A percentile compares a stretch with the other conserved stretches of the same genome.
Conservation (phyloP, 2,797 vertebrate genomes). For the Poeciliopsis turneri region DNA sequence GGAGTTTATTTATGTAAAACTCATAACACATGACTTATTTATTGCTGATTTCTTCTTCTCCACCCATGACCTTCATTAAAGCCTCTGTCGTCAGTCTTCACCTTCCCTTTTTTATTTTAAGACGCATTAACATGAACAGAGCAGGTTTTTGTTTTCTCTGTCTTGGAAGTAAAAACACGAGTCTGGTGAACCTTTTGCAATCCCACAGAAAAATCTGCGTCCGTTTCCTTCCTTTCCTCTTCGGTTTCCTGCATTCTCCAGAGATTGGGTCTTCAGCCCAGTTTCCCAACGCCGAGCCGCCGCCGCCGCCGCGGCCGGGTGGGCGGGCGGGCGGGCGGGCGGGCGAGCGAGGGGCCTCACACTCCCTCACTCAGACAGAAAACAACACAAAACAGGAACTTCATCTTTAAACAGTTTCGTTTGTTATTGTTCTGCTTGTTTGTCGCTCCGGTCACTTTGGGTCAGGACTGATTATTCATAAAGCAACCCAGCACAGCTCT, state of each 20-base stretch:
- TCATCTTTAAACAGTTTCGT: conserved; percentile 43
- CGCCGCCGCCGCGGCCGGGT: conserved; percentile 14
- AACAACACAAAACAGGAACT: conserved; percentile 42
- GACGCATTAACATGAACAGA: conserved; percentile 48
- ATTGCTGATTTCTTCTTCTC: background rate
- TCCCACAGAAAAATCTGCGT: conserved; percentile 33
- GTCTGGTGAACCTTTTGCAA: conserved; percentile 25
- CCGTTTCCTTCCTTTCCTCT: conserved; percentile 51
- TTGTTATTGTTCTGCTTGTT: conserved; percentile 55
- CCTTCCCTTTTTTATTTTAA: conserved; percentile 27
- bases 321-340: conserved; percentile 7
- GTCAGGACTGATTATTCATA: conserved; percentile 41
- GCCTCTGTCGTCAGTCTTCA: conserved; percentile 47
- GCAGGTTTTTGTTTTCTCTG: conserved; percentile 42
- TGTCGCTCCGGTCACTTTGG: conserved; percentile 19
- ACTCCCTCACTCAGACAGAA: background rate
- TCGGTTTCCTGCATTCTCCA: conserved; percentile 51
- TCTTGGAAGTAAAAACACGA: conserved; percentile 45
- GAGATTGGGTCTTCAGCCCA: conserved; percentile 15
- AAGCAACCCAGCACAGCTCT: conserved; percentile 29
- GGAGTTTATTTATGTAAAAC: background rate
- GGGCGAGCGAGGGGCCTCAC: background rate
- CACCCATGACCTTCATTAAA: conserved; percentile 2
- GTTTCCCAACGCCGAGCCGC: conserved; percentile 37
- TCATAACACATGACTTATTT: background rate